These are phyloP conservation scores for Eretmocerus hayati DNA, from an alignment of 2,888 invertebrate species.

Conservation along the genomic window DNA sequence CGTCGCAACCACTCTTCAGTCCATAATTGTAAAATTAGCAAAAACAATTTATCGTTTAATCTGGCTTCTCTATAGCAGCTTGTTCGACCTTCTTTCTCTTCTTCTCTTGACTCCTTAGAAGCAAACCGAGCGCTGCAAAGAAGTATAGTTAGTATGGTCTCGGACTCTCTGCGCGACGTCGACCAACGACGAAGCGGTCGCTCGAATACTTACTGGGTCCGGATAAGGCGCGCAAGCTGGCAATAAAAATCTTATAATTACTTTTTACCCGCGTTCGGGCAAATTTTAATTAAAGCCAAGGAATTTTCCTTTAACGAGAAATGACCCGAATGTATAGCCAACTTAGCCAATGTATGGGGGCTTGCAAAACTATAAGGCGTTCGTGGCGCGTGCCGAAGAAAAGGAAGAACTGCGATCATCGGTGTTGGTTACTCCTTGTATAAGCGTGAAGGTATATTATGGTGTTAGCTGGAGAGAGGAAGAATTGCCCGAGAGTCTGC, in stretches of 20 bases:
- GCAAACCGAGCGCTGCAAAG: not conserved
- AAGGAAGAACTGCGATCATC: not conserved
- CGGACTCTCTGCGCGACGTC: not conserved
- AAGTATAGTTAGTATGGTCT: not conserved
- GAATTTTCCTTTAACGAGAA: constrained; percentile 32
- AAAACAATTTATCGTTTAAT: constrained; percentile 40
- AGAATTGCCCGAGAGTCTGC: too few relatives aligned
- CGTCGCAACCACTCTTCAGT: too few relatives aligned
- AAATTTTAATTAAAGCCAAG: constrained; percentile 40
- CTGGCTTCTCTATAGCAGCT: constrained; percentile 26
- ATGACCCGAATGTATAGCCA: constrained; percentile 15
- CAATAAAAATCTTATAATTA: constrained; percentile 41
- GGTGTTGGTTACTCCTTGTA: too few relatives aligned
- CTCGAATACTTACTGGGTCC: not conserved
- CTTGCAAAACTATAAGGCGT: too few relatives aligned
- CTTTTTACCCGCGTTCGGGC: constrained; percentile 38
- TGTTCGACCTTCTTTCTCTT: constrained; percentile 18
- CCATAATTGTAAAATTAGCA: constrained; percentile 37
- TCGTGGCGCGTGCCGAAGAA: constrained; percentile 2
- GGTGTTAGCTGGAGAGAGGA: not conserved
- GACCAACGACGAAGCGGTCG: not conserved
- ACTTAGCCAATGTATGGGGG: too few relatives aligned
- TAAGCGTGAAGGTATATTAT: not conserved
- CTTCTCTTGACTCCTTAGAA: constrained; percentile 13
- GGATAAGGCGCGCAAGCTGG: constrained; percentile 27